phyloP scores from a whole-genome alignment of 2,888 invertebrate species.

The Harmothoe impar region DNA sequence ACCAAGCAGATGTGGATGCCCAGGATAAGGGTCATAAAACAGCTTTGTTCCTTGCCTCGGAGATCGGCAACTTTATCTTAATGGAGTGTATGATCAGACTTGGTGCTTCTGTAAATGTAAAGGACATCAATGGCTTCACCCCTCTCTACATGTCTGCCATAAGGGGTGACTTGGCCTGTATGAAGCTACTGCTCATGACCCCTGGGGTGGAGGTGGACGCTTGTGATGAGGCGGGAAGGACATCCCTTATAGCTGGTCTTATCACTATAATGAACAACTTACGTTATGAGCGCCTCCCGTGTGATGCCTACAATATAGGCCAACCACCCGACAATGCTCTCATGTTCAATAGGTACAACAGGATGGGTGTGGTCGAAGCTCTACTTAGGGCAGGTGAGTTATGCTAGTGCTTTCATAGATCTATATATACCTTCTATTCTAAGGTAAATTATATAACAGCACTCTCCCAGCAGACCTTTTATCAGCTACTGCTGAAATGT shows the following conservation, averaged over 20 bases:
- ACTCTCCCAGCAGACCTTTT: too few relatives aligned
- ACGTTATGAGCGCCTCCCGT: conserved; percentile 38
- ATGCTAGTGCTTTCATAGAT: not conserved
- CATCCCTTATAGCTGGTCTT: conserved; percentile 55
- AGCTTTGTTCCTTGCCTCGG: conserved; percentile 56
- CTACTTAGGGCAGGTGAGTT: conserved; percentile 60
- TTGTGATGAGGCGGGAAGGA: conserved; percentile 51
- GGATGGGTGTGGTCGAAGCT: conserved; percentile 59
- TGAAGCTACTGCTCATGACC: not conserved
- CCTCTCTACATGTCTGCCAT: conserved; percentile 63
- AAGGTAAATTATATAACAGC: too few relatives aligned
- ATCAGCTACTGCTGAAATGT: too few relatives aligned
- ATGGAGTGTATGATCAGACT: conserved; percentile 29
- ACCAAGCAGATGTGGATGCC: conserved; percentile 11
- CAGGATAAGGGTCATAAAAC: conserved; percentile 57
- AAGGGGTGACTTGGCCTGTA: conserved; percentile 47
- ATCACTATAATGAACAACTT: conserved; percentile 64
- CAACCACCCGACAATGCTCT: conserved; percentile 28
- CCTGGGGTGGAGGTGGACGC: conserved; percentile 43
- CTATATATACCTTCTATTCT: not conserved
- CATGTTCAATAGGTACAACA: conserved; percentile 26
- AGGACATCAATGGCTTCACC: conserved; percentile 57
- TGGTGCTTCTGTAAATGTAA: conserved; percentile 47
- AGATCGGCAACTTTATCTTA: not conserved
- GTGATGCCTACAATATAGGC: conserved; percentile 36